Percentiles rank a stretch among this genome's conserved stretches.
phyloP scores from a whole-genome alignment of 1,140 invertebrate genomes.

The Bombyx mori region ASM3026992v2 NC_085110.1:18695001-18695500 shows the following conservation, averaged over 20 bases:
- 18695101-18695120: conserved; percentile 78
- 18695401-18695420: no score
- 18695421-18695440: no score
- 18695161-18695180: background rate
- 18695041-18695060: conserved; percentile 85
- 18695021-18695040: conserved; percentile 90
- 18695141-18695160: conserved; percentile 42
- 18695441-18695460: no score
- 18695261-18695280: no score
- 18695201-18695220: background rate
- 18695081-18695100: conserved; percentile 85
- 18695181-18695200: background rate
- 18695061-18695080: conserved; percentile 94
- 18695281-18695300: no score
- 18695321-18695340: no score
- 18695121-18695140: conserved; percentile 77
- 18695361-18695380: no score
- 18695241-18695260: no score
- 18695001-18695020: conserved; percentile 86
- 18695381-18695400: no score
- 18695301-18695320: no score
- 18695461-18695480: background rate
- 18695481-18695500: conserved; percentile 75
- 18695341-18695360: no score
- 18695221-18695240: background rate